Base-by-base conservation (phyloP, 2,113 vertebrate genomes). In the Crotalus viridis region DNA sequence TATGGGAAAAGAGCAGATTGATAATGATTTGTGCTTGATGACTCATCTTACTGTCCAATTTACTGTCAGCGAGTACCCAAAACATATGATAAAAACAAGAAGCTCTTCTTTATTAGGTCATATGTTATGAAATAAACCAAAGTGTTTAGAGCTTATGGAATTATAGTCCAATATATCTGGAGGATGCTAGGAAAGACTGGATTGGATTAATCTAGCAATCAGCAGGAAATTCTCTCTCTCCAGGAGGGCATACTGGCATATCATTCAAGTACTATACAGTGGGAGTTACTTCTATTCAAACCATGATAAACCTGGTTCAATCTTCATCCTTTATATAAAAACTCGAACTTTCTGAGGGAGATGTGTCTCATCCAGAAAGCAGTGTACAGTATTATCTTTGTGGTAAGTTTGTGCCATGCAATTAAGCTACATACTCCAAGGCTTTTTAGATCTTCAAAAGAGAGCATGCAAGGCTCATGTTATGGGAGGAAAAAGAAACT, bases 31-130 rank as follows among this genome's bases (percentile, higher is more conserved):
- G 4, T 91, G 0, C 88, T n/a, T 56, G 86, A 93, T 59, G 74
- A 93, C 10, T 95, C 56, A n/a, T 64, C 89, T 57, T 87, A 51
- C 7, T 88, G 59, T 52, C n/a, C 87, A 43, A 93, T 12, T 64
- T 93, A 91, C 13, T 39, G 54, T 91, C 19, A 90, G 2, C 10
- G 19, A 3, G 8, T 52, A 61, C 1, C 8, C 43, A 6, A 56
- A 57, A 48, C 24, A 87, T 85, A 46, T 48, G 22, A 21, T 57
- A 85, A 87, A 86, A 46, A 85, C 13, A 17, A 56, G 33, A 3
- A 26, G 0, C 33, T 26, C 33, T 33, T 4, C 5, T 52, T 59
- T 48, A 52, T 86, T 48, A 51, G 57, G 52, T 90, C 26, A 90
- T 64, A 48, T 46, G 26, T n/a, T 89, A 5, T 91, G 3, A 39